A percentile compares a stretch with the other conserved stretches of the same genome.
Conservation (phyloP, 2,113 vertebrate genomes). For the Hypanus sabinus region DNA sequence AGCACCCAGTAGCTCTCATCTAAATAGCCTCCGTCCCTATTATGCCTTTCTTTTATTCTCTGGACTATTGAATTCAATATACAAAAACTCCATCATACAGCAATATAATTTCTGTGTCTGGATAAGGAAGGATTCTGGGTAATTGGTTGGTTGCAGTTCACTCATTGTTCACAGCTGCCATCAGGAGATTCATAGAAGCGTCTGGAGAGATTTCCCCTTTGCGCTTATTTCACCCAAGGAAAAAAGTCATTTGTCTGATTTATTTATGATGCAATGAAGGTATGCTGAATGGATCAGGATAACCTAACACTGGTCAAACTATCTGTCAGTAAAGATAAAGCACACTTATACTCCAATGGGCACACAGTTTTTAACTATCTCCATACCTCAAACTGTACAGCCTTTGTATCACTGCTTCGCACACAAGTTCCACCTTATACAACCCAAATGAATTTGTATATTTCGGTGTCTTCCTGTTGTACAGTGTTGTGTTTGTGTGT, state of each 20-base stretch:
- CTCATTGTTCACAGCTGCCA: conserved; percentile 72
- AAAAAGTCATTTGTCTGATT: conserved; percentile 87
- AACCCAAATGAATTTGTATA: neutral
- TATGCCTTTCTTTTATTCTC: conserved; percentile 79
- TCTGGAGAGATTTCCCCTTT: conserved; percentile 58
- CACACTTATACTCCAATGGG: conserved; percentile 80
- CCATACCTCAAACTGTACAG: neutral
- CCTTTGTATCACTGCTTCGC: neutral
- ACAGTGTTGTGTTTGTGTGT: neutral
- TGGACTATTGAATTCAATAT: conserved; percentile 86
- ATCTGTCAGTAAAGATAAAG: conserved; percentile 87
- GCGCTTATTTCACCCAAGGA: conserved; percentile 60
- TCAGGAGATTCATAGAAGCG: conserved; percentile 68
- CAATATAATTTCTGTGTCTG: conserved; percentile 84
- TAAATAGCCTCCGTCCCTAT: conserved; percentile 78
- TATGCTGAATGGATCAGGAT: conserved; percentile 87
- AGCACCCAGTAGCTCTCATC: conserved; percentile 66
- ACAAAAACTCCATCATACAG: conserved; percentile 73
- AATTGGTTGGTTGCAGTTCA: conserved; percentile 77
- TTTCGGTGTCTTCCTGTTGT: neutral
- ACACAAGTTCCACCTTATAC: neutral
- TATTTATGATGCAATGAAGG: conserved; percentile 99
- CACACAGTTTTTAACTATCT: conserved; percentile 29
- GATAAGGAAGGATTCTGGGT: conserved; percentile 85
- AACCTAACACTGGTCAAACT: conserved; percentile 90